These are phyloP conservation scores for Heterotilapia buettikoferi DNA, from an alignment of 2,113 vertebrate species.

Conservation along the genomic window DNA sequence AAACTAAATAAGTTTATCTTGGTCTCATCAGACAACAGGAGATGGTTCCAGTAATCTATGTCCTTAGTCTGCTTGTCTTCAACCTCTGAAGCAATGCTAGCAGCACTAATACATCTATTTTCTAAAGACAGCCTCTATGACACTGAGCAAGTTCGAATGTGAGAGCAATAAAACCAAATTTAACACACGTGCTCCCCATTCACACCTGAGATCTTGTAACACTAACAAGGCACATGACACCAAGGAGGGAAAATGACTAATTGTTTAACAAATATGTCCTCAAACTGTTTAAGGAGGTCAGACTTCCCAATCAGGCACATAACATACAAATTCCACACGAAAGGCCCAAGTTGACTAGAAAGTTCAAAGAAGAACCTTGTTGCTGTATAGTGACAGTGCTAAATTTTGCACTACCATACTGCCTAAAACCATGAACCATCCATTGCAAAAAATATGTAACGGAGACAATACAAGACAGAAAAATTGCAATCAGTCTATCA, in stretches of 20 bases:
- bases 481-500: background rate
- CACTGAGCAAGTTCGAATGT: background rate
- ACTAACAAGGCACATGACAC: background rate
- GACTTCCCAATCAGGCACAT: background rate
- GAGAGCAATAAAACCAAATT: background rate
- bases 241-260: background rate
- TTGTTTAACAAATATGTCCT: background rate
- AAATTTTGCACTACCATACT: background rate
- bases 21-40: background rate
- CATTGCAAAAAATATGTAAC: background rate
- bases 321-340: background rate
- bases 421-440: background rate
- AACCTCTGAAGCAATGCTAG: background rate
- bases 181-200: background rate
- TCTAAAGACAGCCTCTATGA: background rate
- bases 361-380: background rate
- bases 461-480: background rate
- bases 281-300: background rate
- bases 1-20: background rate
- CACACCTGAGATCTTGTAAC: background rate
- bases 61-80: background rate
- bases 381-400: background rate
- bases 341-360: background rate
- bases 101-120: background rate
- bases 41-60: background rate